Conservation (phyloP, 2,888 invertebrate species). For the Pecten maximus region DNA sequence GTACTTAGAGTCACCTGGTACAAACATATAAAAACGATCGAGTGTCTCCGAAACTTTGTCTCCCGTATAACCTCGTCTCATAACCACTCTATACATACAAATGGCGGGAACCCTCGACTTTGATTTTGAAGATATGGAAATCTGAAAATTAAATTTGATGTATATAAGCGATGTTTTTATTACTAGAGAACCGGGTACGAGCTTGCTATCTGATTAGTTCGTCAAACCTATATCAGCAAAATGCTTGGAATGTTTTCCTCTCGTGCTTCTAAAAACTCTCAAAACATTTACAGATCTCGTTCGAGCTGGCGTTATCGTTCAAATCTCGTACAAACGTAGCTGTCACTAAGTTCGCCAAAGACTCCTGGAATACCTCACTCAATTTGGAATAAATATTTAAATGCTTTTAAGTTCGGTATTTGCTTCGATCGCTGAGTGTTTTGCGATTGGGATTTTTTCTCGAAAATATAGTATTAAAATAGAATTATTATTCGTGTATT, state of each 20-base stretch:
- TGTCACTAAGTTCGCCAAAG: constrained; percentile 11
- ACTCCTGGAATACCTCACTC: background rate
- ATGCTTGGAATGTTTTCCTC: background rate
- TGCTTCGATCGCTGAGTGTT: background rate
- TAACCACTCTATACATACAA: constrained; percentile 25
- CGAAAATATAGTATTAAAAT: background rate
- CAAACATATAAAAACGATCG: constrained; percentile 33
- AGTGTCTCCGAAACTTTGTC: constrained; percentile 32
- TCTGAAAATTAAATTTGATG: constrained; percentile 29
- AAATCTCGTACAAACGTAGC: background rate
- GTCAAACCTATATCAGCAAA: background rate
- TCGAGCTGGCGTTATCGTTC: background rate
- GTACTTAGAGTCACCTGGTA: constrained; percentile 18
- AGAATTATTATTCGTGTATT: background rate
- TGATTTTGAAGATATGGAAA: background rate
- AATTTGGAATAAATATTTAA: constrained; percentile 32
- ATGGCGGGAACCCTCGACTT: constrained; percentile 19
- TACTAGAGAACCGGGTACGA: background rate
- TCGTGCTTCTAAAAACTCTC: background rate
- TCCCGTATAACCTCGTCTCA: constrained; percentile 33
- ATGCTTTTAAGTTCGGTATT: constrained; percentile 26
- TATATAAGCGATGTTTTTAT: constrained; percentile 11
- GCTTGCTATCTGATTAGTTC: background rate
- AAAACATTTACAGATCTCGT: background rate
- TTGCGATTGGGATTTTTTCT: background rate